Evolutionary conservation across 2,797 vertebrate species (phyloP), one percentile per base, ranked within the genome.

Genomic region (Gallinago stenura): DNA sequence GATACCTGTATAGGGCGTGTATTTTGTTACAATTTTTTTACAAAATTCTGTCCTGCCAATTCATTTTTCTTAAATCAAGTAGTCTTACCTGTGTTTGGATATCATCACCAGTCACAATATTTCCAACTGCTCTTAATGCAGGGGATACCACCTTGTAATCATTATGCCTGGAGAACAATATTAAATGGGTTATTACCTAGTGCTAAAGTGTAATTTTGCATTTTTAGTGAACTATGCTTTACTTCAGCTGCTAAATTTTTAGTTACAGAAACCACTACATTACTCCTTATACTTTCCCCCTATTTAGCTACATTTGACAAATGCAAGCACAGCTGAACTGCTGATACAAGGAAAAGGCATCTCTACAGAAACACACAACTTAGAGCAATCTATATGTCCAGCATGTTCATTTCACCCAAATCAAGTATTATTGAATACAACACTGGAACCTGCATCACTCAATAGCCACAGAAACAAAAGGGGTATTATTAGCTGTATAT

Each of bases 121-220:
- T 99, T 95, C 99, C 99, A 96, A 99, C 99, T 62, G 99, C 99
- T 97, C 99, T 98, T 94, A 99, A 97, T 64, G 99, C 99, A 97
- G 99, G 99, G 30, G 99, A 99, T n/a, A 99, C 99, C 95, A 99
- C 99, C 96, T 99, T 99, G 97, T 99, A 99, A 97, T 99, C 99
- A 84, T 98, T 98, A 95, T 99, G 99, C 98, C 99, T 99, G 81
- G 96, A 96, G 83, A 93, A 41, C 97, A 94, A 96, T 51, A 91
- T 76, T 58, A 96, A 79, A 72, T 83, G 8, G 33, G 15, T 79
- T 79, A 75, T 95, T 93, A 90, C 22, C n/a, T 94, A 57, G 25
- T 7, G 80, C 83, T 71, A 69, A n/a, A 89, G 8, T 9, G 43
- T 24, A 70, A 66, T 51, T 96, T 46, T 60, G 54, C 25, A 88